Base-by-base conservation (phyloP, 2,113 vertebrate genomes). In the Pampusana beccarii region DNA sequence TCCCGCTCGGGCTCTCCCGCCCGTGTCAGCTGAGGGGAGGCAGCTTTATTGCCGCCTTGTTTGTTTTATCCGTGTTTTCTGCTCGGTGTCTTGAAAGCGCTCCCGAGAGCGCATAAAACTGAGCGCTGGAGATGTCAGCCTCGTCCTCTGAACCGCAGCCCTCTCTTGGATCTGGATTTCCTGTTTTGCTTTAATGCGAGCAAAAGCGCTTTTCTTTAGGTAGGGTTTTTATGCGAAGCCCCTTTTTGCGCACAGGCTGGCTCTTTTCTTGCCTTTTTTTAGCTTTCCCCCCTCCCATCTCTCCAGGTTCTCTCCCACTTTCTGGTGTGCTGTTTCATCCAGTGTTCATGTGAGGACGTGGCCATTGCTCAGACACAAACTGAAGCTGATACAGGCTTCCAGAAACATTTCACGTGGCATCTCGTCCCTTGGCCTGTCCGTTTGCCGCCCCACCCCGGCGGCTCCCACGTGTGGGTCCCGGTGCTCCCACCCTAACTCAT, bases 21-120 rank as follows among this genome's bases (percentile, higher is more conserved):
- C 77, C 86, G 85, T 85, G 84, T 96, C 94, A 96, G 4, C 81
- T 13, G 91, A 1, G 18, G 77, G 79, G 87, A 95, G 95, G 93
- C 95, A 93, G 95, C 90, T 96, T 97, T 94, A 95, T 78, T 88
- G 90, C 96, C 86, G 72, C 88, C 92, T 83, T 84, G 82, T 94
- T 93, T 91, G 96, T 7, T 93, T 97, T 77, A 9, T 57, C 86
- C 93, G 1, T 28, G n/a, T 20, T 31, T 70, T 36, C 92, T 64
- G 95, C 82, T 64, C 8, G 75, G 3, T 57, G 34, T 82, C 95
- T 82, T 6, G 2, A 21, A 61, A 94, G 85, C 8, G 81, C 92
- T 92, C 94, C 93, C 71, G 2, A 33, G 92, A 83, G 88, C 12
- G 81, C 88, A 17, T 8, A 0, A 7, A 86, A 44, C 1, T 21